These are phyloP conservation scores for Tuta absoluta DNA, from an alignment of 2,888 invertebrate species.

Conservation along the genomic window DNA sequence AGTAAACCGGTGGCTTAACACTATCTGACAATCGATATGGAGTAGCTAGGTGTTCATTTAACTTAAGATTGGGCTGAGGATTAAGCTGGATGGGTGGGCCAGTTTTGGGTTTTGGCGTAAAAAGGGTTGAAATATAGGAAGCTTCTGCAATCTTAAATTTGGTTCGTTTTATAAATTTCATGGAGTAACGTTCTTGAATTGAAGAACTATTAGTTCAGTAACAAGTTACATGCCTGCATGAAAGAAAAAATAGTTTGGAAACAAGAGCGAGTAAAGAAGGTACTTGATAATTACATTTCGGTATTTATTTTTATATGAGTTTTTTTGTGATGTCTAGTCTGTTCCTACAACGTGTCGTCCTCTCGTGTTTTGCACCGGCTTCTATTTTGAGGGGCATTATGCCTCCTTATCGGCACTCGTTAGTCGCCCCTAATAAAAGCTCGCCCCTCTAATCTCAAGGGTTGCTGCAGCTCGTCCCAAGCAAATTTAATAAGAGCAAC, in stretches of 20 bases:
- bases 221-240: too few species aligned
- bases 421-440: conserved; percentile 78
- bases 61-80: conserved; percentile 74
- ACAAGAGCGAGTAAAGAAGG: too few species aligned
- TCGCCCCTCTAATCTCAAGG: conserved; percentile 73
- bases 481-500: conserved; percentile 76
- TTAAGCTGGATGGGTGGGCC: conserved; percentile 67
- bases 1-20: conserved; percentile 67
- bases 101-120: conserved; percentile 41
- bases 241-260: too few species aligned
- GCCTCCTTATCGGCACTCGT: conserved; percentile 77
- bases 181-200: too few species aligned
- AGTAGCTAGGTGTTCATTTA: conserved; percentile 75
- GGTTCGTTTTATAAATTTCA: too few species aligned
- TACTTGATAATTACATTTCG: too few species aligned
- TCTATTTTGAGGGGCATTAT: conserved; percentile 61
- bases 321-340: background rate
- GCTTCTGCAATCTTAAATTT: background rate
- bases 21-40: conserved; percentile 67
- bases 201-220: too few species aligned
- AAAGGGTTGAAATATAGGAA: background rate
- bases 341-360: background rate
- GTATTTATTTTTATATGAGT: background rate
- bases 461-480: conserved; percentile 66
- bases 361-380: conserved; percentile 21